A percentile compares a stretch with the other conserved stretches of the same genome.
These are phyloP conservation scores for Coregonus suidteri DNA, from an alignment of 2,797 vertebrate species.

Conservation along the genomic window DNA sequence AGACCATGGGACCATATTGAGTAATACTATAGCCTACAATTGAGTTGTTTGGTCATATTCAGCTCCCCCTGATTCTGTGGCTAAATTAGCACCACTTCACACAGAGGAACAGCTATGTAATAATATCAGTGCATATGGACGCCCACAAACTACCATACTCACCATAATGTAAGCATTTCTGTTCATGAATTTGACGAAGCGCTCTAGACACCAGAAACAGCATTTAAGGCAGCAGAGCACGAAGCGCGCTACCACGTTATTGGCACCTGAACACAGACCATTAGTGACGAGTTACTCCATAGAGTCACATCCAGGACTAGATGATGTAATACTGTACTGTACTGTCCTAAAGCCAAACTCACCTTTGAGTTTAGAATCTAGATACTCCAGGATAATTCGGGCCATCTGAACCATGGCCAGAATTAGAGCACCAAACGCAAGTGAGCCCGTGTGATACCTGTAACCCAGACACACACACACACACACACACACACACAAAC, in stretches of 20 bases:
- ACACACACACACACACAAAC: no score
- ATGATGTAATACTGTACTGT: no score
- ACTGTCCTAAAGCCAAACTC: conserved; percentile 25
- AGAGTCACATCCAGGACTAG: neutral
- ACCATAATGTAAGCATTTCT: conserved; percentile 94
- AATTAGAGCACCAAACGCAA: conserved; percentile 90
- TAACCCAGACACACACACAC: neutral
- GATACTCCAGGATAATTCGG: conserved; percentile 83
- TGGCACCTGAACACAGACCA: conserved; percentile 68
- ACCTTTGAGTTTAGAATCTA: conserved; percentile 88
- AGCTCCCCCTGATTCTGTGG: neutral
- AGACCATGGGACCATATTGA: neutral
- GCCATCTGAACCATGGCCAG: conserved; percentile 83
- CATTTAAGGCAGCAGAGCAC: conserved; percentile 85
- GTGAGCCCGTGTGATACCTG: conserved; percentile 92
- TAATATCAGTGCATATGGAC: neutral
- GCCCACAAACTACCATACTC: conserved; percentile 46
- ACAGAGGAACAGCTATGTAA: neutral
- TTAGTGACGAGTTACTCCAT: neutral
- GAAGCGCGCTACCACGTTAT: conserved; percentile 82
- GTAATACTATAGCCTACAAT: neutral
- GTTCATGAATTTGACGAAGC: conserved; percentile 88
- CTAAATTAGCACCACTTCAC: neutral
- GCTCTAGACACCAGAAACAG: conserved; percentile 94
- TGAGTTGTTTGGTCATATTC: no score